A percentile compares a stretch with the other conserved stretches of the same genome.
Conservation (phyloP, 37 sponge, comb jelly and placozoan species). For the Spongia lamella region DNA sequence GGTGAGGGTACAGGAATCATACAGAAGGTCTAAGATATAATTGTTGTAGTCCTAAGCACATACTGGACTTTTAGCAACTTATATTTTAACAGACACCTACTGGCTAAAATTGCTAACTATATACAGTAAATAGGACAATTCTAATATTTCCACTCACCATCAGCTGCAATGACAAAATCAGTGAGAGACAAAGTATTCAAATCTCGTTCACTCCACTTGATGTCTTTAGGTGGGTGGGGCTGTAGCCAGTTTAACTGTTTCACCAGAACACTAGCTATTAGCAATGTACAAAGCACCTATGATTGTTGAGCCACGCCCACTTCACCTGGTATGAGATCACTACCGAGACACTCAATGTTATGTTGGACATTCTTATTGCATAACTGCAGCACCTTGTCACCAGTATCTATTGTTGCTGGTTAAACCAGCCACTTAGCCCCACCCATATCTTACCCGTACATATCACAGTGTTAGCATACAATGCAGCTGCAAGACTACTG, state of each 20-base stretch:
- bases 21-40: no score
- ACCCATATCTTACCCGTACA: slow-evolving; percentile 36
- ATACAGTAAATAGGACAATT: no score
- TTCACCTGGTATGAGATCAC: no score
- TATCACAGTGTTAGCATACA: slow-evolving; percentile 6
- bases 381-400: slow-evolving; percentile 20
- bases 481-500: slow-evolving; percentile 30
- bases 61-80: no score
- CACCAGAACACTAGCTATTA: slow-evolving; percentile 13
- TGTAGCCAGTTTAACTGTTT: slow-evolving; percentile 46
- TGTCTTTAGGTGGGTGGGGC: slow-evolving; percentile 4
- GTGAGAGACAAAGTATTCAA: neutral
- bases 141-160: no score
- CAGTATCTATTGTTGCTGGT: slow-evolving; percentile 23
- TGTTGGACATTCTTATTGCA: slow-evolving; percentile 34
- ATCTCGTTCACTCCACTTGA: slow-evolving; percentile 30
- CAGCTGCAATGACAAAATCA: slow-evolving; percentile 34
- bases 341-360: slow-evolving; percentile 9
- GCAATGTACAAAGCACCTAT: neutral
- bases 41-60: no score
- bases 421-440: neutral
- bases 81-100: no score
- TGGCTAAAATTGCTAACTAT: no score
- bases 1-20: no score
- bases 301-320: no score